A percentile compares a stretch with the other conserved stretches of the same genome.
Evolutionary conservation across 1,140 invertebrate species (phyloP).

Genomic region (Hycleus cichorii): DNA sequence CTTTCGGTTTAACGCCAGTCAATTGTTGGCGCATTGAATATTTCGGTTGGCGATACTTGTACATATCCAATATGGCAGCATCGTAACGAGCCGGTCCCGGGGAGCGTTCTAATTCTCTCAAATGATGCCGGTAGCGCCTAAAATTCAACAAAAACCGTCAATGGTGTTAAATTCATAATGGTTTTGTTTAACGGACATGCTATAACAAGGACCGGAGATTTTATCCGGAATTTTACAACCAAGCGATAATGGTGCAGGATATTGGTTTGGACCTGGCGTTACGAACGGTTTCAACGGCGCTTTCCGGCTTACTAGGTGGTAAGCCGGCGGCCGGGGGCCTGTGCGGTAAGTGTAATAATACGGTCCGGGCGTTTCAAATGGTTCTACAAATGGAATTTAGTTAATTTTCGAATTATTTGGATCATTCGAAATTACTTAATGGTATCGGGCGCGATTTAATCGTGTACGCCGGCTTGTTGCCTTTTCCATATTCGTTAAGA

Average conservation of each 20-base stretch:
- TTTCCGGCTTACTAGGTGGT: constrained; percentile 43
- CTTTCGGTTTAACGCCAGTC: no score
- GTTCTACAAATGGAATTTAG: constrained; percentile 20
- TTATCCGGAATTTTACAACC: constrained; percentile 40
- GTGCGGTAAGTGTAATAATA: constrained; percentile 45
- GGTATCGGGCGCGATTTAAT: constrained; percentile 27
- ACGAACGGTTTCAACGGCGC: constrained; percentile 17
- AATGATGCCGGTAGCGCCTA: no score
- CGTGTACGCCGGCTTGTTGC: constrained; percentile 43
- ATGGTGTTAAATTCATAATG: no score
- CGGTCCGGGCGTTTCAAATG: constrained; percentile 45
- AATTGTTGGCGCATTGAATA: constrained; percentile 37
- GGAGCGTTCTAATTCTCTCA: constrained; percentile 29
- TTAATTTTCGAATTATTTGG: neutral
- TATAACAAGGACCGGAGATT: constrained; percentile 41
- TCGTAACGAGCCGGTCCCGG: constrained; percentile 53
- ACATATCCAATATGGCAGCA: constrained; percentile 30
- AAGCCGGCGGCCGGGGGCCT: constrained; percentile 44
- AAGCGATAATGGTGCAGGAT: constrained; percentile 41
- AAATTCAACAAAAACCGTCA: no score
- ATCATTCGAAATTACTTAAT: constrained; percentile 19
- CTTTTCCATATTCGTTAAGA: constrained; percentile 40
- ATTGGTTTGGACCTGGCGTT: constrained; percentile 56
- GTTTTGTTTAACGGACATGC: constrained; percentile 38
- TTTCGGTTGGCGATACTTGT: constrained; percentile 35